Conservation (phyloP, 2,797 vertebrate genomes). For the Schizothorax lantsangensis region DNA sequence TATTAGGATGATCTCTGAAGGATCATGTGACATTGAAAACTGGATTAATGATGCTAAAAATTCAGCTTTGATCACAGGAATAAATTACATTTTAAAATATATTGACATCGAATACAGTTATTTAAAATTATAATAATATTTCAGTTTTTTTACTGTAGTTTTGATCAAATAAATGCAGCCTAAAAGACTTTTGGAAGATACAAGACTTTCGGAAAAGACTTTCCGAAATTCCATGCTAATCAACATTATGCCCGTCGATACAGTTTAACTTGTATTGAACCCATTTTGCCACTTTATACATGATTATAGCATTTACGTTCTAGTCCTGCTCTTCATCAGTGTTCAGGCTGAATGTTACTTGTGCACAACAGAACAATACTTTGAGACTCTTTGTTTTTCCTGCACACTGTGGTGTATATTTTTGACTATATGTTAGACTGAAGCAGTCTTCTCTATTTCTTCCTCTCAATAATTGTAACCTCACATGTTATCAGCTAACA, state of each 20-base stretch:
- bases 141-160: background rate
- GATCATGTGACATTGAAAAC: background rate
- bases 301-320: background rate
- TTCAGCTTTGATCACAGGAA: background rate
- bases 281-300: background rate
- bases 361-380: constrained; percentile 19
- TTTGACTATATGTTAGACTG: constrained; percentile 3
- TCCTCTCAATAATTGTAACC: background rate
- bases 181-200: background rate
- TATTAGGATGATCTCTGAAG: background rate
- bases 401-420: constrained; percentile 21
- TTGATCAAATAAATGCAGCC: background rate
- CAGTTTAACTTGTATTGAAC: background rate
- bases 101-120: background rate
- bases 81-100: background rate
- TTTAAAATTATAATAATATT: background rate
- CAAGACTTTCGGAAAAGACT: background rate
- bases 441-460: constrained; percentile 35
- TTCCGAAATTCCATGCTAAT: background rate
- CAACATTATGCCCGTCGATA: background rate
- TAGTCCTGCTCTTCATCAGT: background rate
- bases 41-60: background rate
- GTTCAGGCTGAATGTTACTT: constrained; percentile 27
- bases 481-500: constrained; percentile 14
- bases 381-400: constrained; percentile 25